Evolutionary conservation across 2,888 invertebrate genomes (phyloP).

Genomic region (Aporophyla lueneburgensis): DNA sequence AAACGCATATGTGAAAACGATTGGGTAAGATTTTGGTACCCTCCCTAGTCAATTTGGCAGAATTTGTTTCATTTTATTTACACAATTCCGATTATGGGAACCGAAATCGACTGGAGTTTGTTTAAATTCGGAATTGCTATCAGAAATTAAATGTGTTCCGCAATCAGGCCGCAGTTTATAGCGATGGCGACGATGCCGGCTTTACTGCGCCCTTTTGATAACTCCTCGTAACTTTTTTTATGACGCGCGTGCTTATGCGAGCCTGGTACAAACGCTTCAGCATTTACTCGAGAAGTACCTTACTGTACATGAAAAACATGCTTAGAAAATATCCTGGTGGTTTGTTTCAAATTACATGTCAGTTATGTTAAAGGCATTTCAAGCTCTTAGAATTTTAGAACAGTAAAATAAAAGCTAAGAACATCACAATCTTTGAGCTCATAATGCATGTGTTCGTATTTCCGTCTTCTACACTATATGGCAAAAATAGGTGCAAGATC

Average conservation of each 20-base stretch:
- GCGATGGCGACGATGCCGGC: constrained; percentile 76
- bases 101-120: too few species aligned
- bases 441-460: not conserved
- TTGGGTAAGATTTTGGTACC: too few species aligned
- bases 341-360: constrained; percentile 25
- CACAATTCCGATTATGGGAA: too few species aligned
- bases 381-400: not conserved
- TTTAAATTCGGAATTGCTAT: too few species aligned
- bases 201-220: constrained; percentile 86
- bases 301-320: constrained; percentile 58
- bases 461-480: not conserved
- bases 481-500: not conserved
- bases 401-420: constrained; percentile 4
- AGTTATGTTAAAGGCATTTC: constrained; percentile 1
- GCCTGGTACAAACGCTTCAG: constrained; percentile 77
- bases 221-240: constrained; percentile 87
- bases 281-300: constrained; percentile 66
- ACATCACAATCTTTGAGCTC: not conserved
- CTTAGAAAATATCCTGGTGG: constrained; percentile 48
- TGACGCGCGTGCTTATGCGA: constrained; percentile 81
- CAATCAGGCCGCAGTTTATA: too few species aligned
- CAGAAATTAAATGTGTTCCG: too few species aligned
- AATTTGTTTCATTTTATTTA: too few species aligned
- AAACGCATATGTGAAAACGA: too few species aligned
- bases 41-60: too few species aligned